Conservation (phyloP, 2,888 invertebrate genomes). For the Cantharis nigra region DNA sequence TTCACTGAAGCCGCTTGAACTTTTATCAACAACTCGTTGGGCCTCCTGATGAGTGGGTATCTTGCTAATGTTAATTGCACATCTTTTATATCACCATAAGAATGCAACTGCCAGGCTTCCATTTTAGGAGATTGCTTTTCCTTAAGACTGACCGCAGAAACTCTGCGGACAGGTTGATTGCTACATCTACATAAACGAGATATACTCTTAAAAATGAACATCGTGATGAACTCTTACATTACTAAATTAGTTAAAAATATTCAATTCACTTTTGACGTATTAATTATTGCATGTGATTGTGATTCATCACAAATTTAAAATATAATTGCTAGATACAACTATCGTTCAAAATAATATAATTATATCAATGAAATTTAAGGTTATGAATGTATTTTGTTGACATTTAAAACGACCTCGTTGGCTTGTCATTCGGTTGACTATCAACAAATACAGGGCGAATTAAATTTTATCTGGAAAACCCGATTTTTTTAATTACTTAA, state of each 20-base stretch:
- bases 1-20: constrained; percentile 88
- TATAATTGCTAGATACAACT: background rate
- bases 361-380: background rate
- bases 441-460: background rate
- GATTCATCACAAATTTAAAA: background rate
- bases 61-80: constrained; percentile 67
- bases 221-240: background rate
- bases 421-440: background rate
- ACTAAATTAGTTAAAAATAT: background rate
- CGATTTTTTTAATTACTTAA: background rate
- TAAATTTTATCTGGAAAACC: too few species aligned
- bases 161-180: background rate
- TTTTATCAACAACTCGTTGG: constrained; percentile 79
- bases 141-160: background rate
- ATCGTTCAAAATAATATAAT: background rate
- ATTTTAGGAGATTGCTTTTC: constrained; percentile 52
- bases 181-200: background rate
- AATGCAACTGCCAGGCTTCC: constrained; percentile 82
- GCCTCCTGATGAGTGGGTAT: constrained; percentile 70
- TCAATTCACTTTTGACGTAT: background rate
- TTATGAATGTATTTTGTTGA: background rate
- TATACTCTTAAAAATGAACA: background rate
- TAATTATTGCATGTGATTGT: background rate
- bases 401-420: background rate
- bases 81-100: constrained; percentile 69